phyloP scores from a whole-genome alignment of 2,113 vertebrate species.

The Salminus brasiliensis region DNA sequence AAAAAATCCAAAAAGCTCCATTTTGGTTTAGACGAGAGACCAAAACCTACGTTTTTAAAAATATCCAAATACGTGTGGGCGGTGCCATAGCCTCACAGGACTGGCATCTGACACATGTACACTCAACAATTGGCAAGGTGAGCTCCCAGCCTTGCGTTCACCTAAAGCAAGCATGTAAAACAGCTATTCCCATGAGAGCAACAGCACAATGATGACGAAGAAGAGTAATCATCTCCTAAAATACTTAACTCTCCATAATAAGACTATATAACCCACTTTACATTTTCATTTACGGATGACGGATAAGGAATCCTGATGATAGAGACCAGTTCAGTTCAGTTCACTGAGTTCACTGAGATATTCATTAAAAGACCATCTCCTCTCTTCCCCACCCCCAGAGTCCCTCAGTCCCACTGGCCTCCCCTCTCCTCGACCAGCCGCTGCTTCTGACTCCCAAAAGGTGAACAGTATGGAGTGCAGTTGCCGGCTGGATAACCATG shows the following conservation, averaged over 20 bases:
- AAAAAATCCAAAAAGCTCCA: no score
- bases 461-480: slow-evolving; percentile 44
- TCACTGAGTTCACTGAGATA: not conserved
- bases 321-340: not conserved
- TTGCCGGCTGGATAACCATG: slow-evolving; percentile 9
- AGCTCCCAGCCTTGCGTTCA: no score
- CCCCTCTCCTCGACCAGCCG: slow-evolving; percentile 60
- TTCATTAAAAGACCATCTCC: not conserved
- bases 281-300: not conserved
- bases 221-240: not conserved
- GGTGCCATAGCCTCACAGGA: no score
- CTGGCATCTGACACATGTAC: no score
- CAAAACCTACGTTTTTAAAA: no score
- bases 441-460: slow-evolving; percentile 58
- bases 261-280: not conserved
- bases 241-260: slow-evolving; percentile 2
- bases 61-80: no score
- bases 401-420: slow-evolving; percentile 59
- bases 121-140: no score
- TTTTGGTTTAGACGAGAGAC: no score
- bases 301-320: not conserved
- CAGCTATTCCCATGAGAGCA: slow-evolving; percentile 5
- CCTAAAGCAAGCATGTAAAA: no score
- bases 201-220: not conserved
- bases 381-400: not conserved